Percentiles rank a stretch among this genome's conserved stretches.
These are phyloP conservation scores for Lottia scabra DNA, from an alignment of 2,888 invertebrate genomes.

Conservation along the genomic window DNA sequence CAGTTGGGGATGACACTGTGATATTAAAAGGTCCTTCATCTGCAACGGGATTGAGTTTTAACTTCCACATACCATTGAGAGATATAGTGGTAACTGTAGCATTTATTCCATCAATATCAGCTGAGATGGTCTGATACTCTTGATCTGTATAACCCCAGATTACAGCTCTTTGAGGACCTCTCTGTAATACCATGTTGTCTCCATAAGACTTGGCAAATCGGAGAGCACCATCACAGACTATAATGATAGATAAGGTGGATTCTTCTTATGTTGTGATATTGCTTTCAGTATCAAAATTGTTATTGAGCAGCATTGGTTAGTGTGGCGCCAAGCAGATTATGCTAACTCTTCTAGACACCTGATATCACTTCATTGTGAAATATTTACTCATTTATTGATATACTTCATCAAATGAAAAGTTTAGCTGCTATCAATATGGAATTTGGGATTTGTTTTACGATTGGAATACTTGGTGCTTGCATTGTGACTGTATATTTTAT, in stretches of 20 bases:
- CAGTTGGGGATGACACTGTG: conserved; percentile 36
- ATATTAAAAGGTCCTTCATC: conserved; percentile 40
- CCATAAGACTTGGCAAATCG: conserved; percentile 40
- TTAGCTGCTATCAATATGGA: too few relatives aligned
- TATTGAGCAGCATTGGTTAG: too few relatives aligned
- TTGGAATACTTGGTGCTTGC: too few relatives aligned
- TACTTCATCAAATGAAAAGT: too few relatives aligned
- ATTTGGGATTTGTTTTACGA: too few relatives aligned
- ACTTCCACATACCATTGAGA: conserved; percentile 39
- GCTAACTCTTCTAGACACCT: too few relatives aligned
- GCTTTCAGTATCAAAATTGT: too few relatives aligned
- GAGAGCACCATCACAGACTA: conserved; percentile 7
- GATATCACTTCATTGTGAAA: too few relatives aligned
- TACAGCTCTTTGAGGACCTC: conserved; percentile 42
- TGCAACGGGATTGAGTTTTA: conserved; percentile 31
- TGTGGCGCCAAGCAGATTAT: too few relatives aligned
- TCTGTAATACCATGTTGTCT: conserved; percentile 57
- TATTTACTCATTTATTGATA: too few relatives aligned
- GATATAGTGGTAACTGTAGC: not conserved
- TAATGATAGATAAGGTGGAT: not conserved
- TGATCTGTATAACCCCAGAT: conserved; percentile 54
- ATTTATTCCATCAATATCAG: not conserved
- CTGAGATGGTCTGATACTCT: conserved; percentile 29
- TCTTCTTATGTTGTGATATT: too few relatives aligned
- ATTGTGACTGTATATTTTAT: too few relatives aligned